Base-by-base conservation (phyloP, 2,797 vertebrate genomes). In the Sebastes taczanowskii region DNA sequence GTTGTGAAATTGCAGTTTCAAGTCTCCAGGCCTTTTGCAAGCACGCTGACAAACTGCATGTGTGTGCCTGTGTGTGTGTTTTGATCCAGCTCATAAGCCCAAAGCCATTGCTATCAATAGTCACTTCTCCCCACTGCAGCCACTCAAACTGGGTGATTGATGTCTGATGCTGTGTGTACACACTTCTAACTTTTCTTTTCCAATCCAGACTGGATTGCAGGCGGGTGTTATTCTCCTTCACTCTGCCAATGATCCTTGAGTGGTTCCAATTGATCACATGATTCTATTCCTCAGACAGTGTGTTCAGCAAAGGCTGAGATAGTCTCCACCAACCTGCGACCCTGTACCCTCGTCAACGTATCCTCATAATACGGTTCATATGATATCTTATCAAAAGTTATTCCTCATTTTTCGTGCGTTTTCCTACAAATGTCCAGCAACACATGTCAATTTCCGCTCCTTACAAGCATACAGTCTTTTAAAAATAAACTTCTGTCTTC, bases 91-190 rank as follows among this genome's bases (percentile, higher is more conserved):
- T 34, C 16, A 14, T 34, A 20, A 71, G 32, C 66, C 25, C 2
- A 11, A 71, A 81, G 72, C 75, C 34, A 13, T 52, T 35, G 75
- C 62, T 75, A 22, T 74, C 61, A 67, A 55, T 56, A 9, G 59
- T 77, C 52, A 27, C 18, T 49, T 53, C 55, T 71, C 71, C 63
- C 63, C 25, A 35, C 76, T 68, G 60, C 77, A 80, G 82, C 76
- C 58, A 38, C 52, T 81, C 60, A 46, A 13, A 49, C 71, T 86
- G 58, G 13, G 55, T 78, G 82, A 88, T 42, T 64, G 66, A 84
- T 73, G 75, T 74, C 11, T 75, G 32, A 60, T 3, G 64, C 38
- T 55, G 71, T 25, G 2, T 30, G 42, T 32, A 22, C 30, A 66
- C 29, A 0, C 13, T 27, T 32, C 25, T 22, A 46, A 61, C 29